Percentiles rank a stretch among this genome's conserved stretches.
Evolutionary conservation across 1,140 invertebrate genomes (phyloP).

Genomic region (Epicauta chinensis): DNA sequence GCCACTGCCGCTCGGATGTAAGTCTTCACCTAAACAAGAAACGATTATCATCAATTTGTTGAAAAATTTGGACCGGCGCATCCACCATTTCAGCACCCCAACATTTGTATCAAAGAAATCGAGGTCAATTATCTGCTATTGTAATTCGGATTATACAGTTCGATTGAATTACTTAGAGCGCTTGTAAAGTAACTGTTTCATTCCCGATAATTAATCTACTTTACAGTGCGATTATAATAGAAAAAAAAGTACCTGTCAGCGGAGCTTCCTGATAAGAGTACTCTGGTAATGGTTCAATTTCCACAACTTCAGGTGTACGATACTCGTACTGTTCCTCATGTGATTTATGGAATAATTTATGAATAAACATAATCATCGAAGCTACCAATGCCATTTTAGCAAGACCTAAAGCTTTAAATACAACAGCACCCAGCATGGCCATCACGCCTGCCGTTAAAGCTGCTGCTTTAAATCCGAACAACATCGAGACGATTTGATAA

Average conservation of each 20-base stretch:
- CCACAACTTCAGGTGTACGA: constrained; percentile 12
- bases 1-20: no score
- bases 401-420: constrained; percentile 54
- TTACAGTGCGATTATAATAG: no score
- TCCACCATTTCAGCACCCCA: no score
- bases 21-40: no score
- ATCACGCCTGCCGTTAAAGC: constrained; percentile 51
- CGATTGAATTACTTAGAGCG: no score
- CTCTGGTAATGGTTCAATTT: constrained; percentile 21
- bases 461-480: constrained; percentile 56
- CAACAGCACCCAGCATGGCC: constrained; percentile 51
- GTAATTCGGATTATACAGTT: no score
- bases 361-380: constrained; percentile 50
- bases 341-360: constrained; percentile 40
- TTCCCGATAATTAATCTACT: no score
- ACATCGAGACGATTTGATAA: constrained; percentile 52
- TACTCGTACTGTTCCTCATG: background rate
- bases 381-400: constrained; percentile 56
- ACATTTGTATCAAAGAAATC: no score
- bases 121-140: no score
- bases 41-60: no score
- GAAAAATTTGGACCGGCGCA: no score
- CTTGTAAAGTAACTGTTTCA: no score
- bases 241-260: constrained; percentile 1
- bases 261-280: constrained; percentile 14